A percentile compares a stretch with the other conserved stretches of the same genome.
These are phyloP conservation scores for Cecropterus lyciades DNA, from an alignment of 1,140 invertebrate species.

Conservation along the genomic window DNA sequence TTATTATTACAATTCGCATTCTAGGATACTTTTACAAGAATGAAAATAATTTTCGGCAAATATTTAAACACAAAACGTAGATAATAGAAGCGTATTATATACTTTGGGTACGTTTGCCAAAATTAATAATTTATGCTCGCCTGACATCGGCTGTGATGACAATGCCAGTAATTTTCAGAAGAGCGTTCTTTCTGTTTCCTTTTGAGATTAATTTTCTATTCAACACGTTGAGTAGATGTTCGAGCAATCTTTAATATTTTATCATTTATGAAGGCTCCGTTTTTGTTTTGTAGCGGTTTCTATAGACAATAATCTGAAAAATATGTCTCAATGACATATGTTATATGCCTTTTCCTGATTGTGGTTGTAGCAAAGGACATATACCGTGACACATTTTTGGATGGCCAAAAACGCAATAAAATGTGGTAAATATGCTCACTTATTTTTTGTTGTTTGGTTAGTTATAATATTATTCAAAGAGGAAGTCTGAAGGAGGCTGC, in stretches of 20 bases:
- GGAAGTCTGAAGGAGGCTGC: constrained; percentile 70
- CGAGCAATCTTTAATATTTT: constrained; percentile 28
- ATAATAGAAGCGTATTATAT: constrained; percentile 20
- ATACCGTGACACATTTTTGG: background rate
- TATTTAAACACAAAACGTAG: constrained; percentile 1
- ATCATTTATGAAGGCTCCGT: background rate
- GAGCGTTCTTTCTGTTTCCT: constrained; percentile 30
- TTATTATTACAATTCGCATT: background rate
- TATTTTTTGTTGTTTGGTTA: constrained; percentile 50
- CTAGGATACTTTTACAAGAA: background rate
- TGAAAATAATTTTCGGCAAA: constrained; percentile 14
- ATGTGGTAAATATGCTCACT: constrained; percentile 14
- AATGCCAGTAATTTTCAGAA: constrained; percentile 33
- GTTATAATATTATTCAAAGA: constrained; percentile 70
- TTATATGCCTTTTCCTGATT: no score
- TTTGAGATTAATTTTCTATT: constrained; percentile 24
- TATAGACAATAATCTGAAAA: background rate
- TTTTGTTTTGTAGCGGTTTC: background rate
- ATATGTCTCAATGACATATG: background rate
- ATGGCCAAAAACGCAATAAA: constrained; percentile 11
- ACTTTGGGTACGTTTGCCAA: background rate
- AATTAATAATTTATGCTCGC: constrained; percentile 31
- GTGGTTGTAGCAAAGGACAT: background rate
- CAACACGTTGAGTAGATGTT: constrained; percentile 28
- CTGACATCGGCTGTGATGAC: constrained; percentile 19